Base-by-base conservation (phyloP, 2,797 vertebrate genomes). In the Danio aesculapii region DNA sequence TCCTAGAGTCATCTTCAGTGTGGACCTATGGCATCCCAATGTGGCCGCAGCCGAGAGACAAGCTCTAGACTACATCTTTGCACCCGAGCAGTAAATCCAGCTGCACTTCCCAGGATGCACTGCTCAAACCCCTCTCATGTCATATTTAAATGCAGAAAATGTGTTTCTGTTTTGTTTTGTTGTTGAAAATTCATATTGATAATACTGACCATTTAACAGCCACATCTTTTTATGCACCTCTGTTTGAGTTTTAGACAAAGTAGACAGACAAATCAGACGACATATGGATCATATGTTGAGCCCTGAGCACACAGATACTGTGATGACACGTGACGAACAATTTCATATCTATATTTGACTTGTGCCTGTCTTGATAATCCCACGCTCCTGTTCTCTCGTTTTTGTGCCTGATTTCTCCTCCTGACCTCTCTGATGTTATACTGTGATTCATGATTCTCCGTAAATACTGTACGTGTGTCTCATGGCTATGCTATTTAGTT, bases 1-100 rank as follows among this genome's bases (percentile, higher is more conserved):
- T 58, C 96, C 95, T 7, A 92, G 97, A 4, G 98, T 30, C 30
- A 30, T 30, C 96, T 13, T 94, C 96, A 76, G 96, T 99, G 97
- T 99, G 91, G 98, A 99, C 87, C 91, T 99, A 77, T 99, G 98
- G 98, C 98, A 99, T 80, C 98, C 98, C 13, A 99, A 98, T 0
- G 98, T 99, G 0, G 98, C 98, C 0, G 98, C 98, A 0, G 98
- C 98, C 0, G 98, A 99, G 88, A 95, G 98, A 89, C 98, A 99
- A 90, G 98, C 98, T 77, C 94, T 99, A 69, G 98, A 99, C 88
- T 99, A 97, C 90, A 99, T 99, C 94, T 99, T 99, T 11, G 96
- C 96, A n/a, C 98, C 98, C 0, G 97, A 95, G 68, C 86, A 88
- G 77, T 91, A 78, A 87, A 68, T 63, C 8, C 72, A 70, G 47